Evolutionary conservation across 2,888 invertebrate species (phyloP).

Genomic region (Dasysyrphus tricinctus): DNA sequence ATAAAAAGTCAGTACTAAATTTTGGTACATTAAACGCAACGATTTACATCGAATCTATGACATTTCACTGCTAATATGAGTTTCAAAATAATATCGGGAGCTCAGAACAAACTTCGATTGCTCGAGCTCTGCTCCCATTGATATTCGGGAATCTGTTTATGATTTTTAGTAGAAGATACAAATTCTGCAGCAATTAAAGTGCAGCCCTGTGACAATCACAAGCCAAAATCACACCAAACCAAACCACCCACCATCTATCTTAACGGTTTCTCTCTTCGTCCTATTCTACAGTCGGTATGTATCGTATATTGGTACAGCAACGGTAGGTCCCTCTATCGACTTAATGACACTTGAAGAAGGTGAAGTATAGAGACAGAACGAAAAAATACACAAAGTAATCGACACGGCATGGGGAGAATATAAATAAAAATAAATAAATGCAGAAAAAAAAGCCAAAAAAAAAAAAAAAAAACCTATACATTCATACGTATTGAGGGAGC

Average conservation of each 20-base stretch:
- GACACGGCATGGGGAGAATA: conserved; percentile 48
- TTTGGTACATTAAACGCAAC: no score
- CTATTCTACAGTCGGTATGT: conserved; percentile 35
- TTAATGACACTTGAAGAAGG: conserved; percentile 72
- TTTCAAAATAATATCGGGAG: no score
- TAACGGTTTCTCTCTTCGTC: conserved; percentile 36
- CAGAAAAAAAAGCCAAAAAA: conserved; percentile 20
- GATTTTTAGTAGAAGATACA: not conserved
- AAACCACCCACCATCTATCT: conserved; percentile 29
- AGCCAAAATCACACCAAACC: not conserved
- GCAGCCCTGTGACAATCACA: conserved; percentile 3
- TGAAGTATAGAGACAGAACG: conserved; percentile 54
- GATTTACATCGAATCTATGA: no score
- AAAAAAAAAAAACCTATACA: conserved; percentile 33
- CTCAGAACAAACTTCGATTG: no score
- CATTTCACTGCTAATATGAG: no score
- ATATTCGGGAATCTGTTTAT: no score
- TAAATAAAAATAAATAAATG: conserved; percentile 49
- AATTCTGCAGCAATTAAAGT: not conserved
- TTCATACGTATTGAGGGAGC: conserved; percentile 39
- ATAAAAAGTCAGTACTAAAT: no score
- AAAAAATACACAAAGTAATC: conserved; percentile 66
- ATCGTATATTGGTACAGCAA: conserved; percentile 13
- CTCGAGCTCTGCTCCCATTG: no score
- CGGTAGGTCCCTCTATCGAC: conserved; percentile 47